phyloP scores from a whole-genome alignment of 1,140 invertebrate genomes.

The Grapholita molesta region DNA sequence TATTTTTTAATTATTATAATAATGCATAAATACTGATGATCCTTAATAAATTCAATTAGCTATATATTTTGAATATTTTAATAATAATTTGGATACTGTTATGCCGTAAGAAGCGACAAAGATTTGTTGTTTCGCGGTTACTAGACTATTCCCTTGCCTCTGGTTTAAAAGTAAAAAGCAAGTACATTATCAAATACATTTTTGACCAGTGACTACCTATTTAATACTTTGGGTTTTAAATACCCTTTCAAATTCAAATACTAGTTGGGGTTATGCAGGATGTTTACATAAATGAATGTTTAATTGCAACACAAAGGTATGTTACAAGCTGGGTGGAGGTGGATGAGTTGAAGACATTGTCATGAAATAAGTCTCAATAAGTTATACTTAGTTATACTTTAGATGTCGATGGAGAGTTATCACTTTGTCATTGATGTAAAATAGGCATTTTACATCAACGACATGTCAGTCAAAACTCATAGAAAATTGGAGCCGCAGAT shows the following conservation, averaged over 20 bases:
- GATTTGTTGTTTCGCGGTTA: not conserved
- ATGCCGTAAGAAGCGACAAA: not conserved
- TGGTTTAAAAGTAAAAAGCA: too few relatives aligned
- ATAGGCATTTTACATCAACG: too few relatives aligned
- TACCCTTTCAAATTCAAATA: not conserved
- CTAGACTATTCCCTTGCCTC: not conserved
- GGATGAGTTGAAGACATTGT: not conserved
- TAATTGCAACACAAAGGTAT: not conserved
- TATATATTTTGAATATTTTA: not conserved
- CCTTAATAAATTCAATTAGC: not conserved
- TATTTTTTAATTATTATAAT: not conserved
- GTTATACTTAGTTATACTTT: too few relatives aligned
- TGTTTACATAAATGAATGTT: not conserved
- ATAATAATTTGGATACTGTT: not conserved
- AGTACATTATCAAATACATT: too few relatives aligned
- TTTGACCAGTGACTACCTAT: not conserved
- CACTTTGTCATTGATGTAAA: too few relatives aligned
- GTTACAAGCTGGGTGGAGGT: slow-evolving; percentile 4
- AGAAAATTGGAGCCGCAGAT: too few relatives aligned
- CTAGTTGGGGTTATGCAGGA: not conserved
- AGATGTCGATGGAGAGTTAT: too few relatives aligned
- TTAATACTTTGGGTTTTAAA: too few relatives aligned
- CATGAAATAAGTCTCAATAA: not conserved
- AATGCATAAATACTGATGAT: not conserved
- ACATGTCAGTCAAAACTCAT: too few relatives aligned